Base-by-base conservation (phyloP, 2,113 vertebrate species). In the Cathartes aura region DNA sequence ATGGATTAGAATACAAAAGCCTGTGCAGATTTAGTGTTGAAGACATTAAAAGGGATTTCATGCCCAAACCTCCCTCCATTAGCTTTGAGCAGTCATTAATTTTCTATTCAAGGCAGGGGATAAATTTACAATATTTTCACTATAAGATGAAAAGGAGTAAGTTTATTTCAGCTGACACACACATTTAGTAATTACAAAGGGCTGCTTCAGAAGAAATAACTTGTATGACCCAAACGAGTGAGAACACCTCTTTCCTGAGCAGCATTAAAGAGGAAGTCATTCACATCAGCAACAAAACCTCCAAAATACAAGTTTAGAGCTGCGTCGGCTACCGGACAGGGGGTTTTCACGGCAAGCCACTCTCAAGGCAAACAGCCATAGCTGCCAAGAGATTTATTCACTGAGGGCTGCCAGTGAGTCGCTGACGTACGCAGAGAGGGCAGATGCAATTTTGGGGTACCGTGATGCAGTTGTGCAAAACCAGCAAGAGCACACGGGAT, bases 401-500 rank as follows among this genome's bases (percentile, higher is more conserved):
- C 0, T 2, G 34, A 90, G 30, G 43, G 32, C 29, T 79, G 71
- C 55, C 72, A 63, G 43, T 3, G 1, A 63, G 34, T 13, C 7
- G 2, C 50, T 84, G 68, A 52, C 1, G 4, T 1, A 17, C 1
- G 1, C 23, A 29, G 59, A 60, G 56, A 68, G 20, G 16, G 17
- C n/a, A 72, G 43, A 30, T 9, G 38, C 50, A 66, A 4, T 48
- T 36, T 4, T 58, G 47, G 55, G 42, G 32, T 50, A 47, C n/a
- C 0, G 0, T 1, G 64, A 52, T 14, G 18, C 40, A 47, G 30
- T 60, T 71, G 34, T 70, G 36, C 19, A 74, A 73, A 62, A 14
- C 3, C 67, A 70, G 34, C 20, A n/a, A 2, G 3, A 48, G 29
- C 38, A 88, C 15, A 3, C 0, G 0, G 38, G 22, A 12, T 16